Base-by-base conservation (phyloP, 2,888 invertebrate genomes). In the Patella depressa region DNA sequence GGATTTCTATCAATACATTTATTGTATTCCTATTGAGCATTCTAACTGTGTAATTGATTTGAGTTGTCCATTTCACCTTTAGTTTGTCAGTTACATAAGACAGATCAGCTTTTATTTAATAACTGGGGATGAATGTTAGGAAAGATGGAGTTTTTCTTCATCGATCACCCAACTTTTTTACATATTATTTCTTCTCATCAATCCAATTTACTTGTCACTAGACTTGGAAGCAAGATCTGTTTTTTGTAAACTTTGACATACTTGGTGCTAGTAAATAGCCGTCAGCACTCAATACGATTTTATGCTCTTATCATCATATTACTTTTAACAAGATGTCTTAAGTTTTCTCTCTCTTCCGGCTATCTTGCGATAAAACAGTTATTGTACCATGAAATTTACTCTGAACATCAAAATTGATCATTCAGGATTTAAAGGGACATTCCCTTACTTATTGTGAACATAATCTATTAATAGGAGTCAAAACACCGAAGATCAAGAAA, bases 91-190 rank as follows among this genome's bases (percentile, higher is more conserved):
- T 65, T 65, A 65, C 65, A 65, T 65, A 65, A 65, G 65, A 65
- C 65, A 65, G 65, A 65, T 65, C 65, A 65, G 65, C 65, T 65
- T 65, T 65, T 65, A 65, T 65, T 65, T 65, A 65, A 65, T 65
- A 65, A 65, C 65, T 11, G 19, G 65, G 24, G 65, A 65, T 65
- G 65, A 24, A 65, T 11, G 19, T 19, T 65, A 24, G 24, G 65
- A 24, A 24, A 65, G 19, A 65, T 19, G 65, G 12, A 19, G 24
- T 65, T 65, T 65, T 65, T 24, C 24, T 65, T 24, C 24, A 65
- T 65, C 65, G 65, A 65, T 65, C 65, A 65, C 65, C 65, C 65
- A 12, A 19, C 24, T 65, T 65, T 65, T 65, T 24, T 65, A 24
- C 65, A 19, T 65, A 65, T 65, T 24, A 24, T 65, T 19, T 65